Conservation (phyloP, 2,113 vertebrate genomes). For the Neogobius melanostomus region DNA sequence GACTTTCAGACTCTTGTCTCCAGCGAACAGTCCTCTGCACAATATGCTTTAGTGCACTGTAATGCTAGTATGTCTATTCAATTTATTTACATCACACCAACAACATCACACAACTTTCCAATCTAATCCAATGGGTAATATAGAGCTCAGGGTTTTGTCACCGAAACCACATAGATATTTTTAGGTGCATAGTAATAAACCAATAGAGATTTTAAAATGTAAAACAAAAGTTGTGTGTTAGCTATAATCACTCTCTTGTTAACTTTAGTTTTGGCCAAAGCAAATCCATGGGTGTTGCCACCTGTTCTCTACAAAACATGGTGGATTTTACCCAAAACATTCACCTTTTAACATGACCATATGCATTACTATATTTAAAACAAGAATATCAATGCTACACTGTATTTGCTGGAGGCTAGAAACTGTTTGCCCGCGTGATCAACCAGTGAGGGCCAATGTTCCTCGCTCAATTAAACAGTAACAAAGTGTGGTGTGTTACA, state of each 20-base stretch:
- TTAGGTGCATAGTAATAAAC: too few species aligned
- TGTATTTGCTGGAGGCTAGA: constrained; percentile 18
- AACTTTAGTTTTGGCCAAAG: too few species aligned
- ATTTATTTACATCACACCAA: too few species aligned
- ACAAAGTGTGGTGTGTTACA: constrained; percentile 7
- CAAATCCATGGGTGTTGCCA: too few species aligned
- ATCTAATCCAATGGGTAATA: not conserved
- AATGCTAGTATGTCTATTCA: not conserved
- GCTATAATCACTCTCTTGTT: too few species aligned
- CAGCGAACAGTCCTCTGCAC: not conserved
- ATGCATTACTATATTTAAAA: too few species aligned
- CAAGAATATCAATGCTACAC: not conserved
- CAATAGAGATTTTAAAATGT: too few species aligned
- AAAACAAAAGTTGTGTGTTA: too few species aligned
- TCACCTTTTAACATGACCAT: too few species aligned
- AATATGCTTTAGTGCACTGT: not conserved
- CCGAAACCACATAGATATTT: too few species aligned
- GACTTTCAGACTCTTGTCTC: constrained; percentile 25
- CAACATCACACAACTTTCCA: not conserved
- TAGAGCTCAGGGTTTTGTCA: not conserved
- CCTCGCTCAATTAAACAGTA: constrained; percentile 29
- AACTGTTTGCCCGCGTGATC: constrained; percentile 28
- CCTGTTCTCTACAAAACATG: too few species aligned
- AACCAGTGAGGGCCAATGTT: constrained; percentile 1
- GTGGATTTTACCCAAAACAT: too few species aligned